Percentiles rank a stretch among this genome's conserved stretches.
phyloP scores from a whole-genome alignment of 2,888 invertebrate genomes.

The Drosophila histrio region DNA sequence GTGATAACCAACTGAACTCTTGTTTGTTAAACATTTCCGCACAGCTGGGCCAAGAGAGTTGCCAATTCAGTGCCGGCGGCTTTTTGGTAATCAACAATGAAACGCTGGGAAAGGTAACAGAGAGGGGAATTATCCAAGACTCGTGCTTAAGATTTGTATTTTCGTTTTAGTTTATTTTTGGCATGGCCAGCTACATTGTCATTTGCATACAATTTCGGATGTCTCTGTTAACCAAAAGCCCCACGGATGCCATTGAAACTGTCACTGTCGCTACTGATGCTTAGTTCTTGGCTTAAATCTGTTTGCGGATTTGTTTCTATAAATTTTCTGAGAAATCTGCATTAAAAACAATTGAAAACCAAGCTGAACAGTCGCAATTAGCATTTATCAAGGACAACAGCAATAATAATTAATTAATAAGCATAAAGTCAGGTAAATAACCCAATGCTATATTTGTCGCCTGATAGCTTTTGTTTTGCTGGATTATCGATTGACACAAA shows the following conservation, averaged over 20 bases:
- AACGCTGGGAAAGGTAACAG: slow-evolving; percentile 69
- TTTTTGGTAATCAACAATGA: slow-evolving; percentile 62
- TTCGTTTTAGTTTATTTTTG: slow-evolving; percentile 67
- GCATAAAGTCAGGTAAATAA: neutral
- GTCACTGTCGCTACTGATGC: neutral
- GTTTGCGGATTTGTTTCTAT: neutral
- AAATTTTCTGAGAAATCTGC: slow-evolving; percentile 4
- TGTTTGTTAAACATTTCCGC: slow-evolving; percentile 51
- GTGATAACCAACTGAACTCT: slow-evolving; percentile 45
- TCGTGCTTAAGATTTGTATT: neutral
- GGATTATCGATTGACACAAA: slow-evolving; percentile 11
- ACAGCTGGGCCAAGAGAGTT: slow-evolving; percentile 70
- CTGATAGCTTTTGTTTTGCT: slow-evolving; percentile 4
- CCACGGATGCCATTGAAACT: neutral
- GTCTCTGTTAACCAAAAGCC: slow-evolving; percentile 37
- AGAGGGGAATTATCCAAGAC: neutral
- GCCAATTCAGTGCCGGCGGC: slow-evolving; percentile 69
- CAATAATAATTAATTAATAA: slow-evolving; percentile 22
- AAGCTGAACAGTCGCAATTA: slow-evolving; percentile 16
- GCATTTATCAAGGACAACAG: slow-evolving; percentile 12
- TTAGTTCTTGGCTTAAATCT: slow-evolving; percentile 11
- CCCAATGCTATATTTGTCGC: slow-evolving; percentile 14
- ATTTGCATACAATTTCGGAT: slow-evolving; percentile 78
- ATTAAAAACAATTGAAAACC: slow-evolving; percentile 22
- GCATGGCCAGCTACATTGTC: slow-evolving; percentile 70